Conservation (phyloP, 2,888 invertebrate species). For the Chesias legatella region DNA sequence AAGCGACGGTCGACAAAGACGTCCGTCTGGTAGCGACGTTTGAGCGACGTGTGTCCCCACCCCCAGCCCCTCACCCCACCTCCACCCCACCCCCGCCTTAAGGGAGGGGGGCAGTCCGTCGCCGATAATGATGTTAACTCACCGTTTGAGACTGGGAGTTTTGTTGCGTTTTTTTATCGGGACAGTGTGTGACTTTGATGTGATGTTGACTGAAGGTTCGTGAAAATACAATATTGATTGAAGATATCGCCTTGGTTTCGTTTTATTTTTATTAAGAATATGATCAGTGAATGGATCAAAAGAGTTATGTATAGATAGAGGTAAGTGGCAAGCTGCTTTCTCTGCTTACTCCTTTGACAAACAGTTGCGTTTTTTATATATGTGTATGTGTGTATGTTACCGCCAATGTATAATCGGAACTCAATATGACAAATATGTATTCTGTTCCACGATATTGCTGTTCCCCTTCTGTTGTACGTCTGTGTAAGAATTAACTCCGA, state of each 20-base stretch:
- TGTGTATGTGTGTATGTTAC: too few relatives aligned
- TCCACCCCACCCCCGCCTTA: slow-evolving; percentile 29
- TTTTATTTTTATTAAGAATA: not conserved
- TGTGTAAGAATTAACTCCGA: too few relatives aligned
- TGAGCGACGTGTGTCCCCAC: slow-evolving; percentile 77
- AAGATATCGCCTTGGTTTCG: slow-evolving; percentile 13
- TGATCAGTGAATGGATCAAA: too few relatives aligned
- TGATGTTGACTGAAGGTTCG: slow-evolving; percentile 31
- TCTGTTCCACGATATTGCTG: too few relatives aligned
- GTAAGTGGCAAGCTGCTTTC: too few relatives aligned
- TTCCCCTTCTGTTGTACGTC: too few relatives aligned
- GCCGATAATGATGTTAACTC: slow-evolving; percentile 78
- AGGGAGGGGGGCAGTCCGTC: slow-evolving; percentile 40
- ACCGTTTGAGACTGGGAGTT: slow-evolving; percentile 64
- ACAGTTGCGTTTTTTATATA: too few relatives aligned
- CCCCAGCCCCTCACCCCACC: slow-evolving; percentile 35
- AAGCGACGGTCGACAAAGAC: slow-evolving; percentile 77
- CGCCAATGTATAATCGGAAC: too few relatives aligned
- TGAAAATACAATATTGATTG: slow-evolving; percentile 7
- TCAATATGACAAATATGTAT: too few relatives aligned
- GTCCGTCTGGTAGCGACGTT: slow-evolving; percentile 77
- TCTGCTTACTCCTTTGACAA: too few relatives aligned
- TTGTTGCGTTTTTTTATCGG: slow-evolving; percentile 67
- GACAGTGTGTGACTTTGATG: slow-evolving; percentile 34
- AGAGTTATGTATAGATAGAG: too few relatives aligned